A percentile compares a stretch with the other conserved stretches of the same genome.
These are phyloP conservation scores for Lates calcarifer DNA, from an alignment of 2,113 vertebrate species.

Conservation along the genomic window DNA sequence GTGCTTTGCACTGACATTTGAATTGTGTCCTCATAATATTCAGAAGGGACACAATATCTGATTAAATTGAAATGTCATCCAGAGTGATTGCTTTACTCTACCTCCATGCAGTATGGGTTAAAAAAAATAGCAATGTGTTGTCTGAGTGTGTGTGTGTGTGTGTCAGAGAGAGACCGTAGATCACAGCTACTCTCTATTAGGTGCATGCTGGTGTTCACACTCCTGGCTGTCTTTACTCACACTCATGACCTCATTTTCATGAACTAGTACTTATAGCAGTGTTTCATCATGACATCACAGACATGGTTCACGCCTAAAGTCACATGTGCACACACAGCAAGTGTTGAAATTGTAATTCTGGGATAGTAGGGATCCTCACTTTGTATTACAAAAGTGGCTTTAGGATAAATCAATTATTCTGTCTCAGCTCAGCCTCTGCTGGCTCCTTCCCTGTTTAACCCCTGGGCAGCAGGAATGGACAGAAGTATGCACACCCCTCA, in stretches of 20 bases:
- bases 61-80: conserved; percentile 53
- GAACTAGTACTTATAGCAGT: neutral
- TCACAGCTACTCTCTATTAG: neutral
- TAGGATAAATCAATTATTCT: neutral
- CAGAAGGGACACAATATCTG: conserved; percentile 21
- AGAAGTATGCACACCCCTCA: neutral
- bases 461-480: neutral
- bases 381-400: neutral
- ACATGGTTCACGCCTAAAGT: neutral
- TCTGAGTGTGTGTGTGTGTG: neutral
- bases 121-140: neutral
- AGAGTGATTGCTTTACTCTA: conserved; percentile 18
- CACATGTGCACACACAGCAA: neutral
- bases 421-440: conserved; percentile 10
- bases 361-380: neutral
- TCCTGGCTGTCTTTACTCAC: conserved; percentile 15
- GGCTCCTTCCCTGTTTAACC: neutral
- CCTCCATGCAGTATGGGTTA: neutral
- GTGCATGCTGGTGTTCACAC: neutral
- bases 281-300: conserved; percentile 29
- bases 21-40: conserved; percentile 25
- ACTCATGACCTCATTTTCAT: conserved; percentile 8
- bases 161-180: neutral
- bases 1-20: conserved; percentile 45
- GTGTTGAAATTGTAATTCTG: neutral